Conservation (phyloP, 2,888 invertebrate genomes). For the Salticus scenicus region DNA sequence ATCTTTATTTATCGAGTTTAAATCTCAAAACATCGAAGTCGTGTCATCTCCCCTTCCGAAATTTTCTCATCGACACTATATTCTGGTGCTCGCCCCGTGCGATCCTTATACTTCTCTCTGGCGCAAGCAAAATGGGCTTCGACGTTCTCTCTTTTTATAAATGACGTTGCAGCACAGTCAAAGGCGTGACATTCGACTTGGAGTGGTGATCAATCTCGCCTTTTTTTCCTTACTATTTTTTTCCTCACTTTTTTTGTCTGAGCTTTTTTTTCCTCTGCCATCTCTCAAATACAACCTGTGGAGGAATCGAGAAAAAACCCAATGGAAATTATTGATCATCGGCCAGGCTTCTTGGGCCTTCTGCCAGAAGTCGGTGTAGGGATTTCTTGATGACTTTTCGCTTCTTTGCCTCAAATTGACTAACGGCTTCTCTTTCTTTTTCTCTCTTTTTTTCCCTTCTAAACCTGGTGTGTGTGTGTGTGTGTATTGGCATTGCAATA, state of each 20-base stretch:
- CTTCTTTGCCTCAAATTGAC: conserved; percentile 60
- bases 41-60: conserved; percentile 44
- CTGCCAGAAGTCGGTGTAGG: conserved; percentile 59
- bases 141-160: conserved; percentile 49
- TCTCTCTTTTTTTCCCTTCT: not conserved
- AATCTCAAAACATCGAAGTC: conserved; percentile 48
- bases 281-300: conserved; percentile 65
- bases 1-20: conserved; percentile 68
- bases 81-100: conserved; percentile 21
- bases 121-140: conserved; percentile 42
- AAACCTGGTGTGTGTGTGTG: not conserved
- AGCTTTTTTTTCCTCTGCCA: conserved; percentile 23
- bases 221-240: conserved; percentile 35
- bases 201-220: conserved; percentile 65
- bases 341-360: conserved; percentile 50
- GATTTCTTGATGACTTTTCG: conserved; percentile 66
- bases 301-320: conserved; percentile 48
- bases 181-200: conserved; percentile 66
- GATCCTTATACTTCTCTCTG: conserved; percentile 10
- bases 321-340: conserved; percentile 64
- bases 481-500: conserved; percentile 62
- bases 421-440: conserved; percentile 34
- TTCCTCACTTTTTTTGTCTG: conserved; percentile 13
- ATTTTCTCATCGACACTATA: conserved; percentile 40
- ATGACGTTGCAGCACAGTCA: conserved; percentile 55